Base-by-base conservation (phyloP, 2,113 vertebrate genomes). In the Leucopsar rothschildi region DNA sequence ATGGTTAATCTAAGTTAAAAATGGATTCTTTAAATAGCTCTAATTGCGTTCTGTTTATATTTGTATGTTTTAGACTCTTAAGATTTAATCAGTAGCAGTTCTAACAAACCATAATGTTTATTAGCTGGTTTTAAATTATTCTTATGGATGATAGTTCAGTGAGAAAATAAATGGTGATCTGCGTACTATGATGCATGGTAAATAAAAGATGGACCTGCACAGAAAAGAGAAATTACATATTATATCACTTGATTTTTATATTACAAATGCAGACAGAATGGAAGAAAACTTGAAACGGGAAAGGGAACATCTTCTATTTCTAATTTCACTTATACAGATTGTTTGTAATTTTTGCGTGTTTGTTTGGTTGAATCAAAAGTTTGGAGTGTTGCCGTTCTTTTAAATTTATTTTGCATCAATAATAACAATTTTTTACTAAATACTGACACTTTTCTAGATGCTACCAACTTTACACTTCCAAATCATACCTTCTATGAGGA, bases 1-100 rank as follows among this genome's bases (percentile, higher is more conserved):
- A 98, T 98, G 98, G 98, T 98, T 98, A 98, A 98, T 98, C 98
- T 98, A 98, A 97, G 98, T 98, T 98, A 98, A 98, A 98, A 98
- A 98, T 98, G 95, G 97, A 93, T 98, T 98, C 97, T 98, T 98
- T 98, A 98, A 98, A 98, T 98, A 98, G 98, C 97, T 97, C 98
- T 98, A 98, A 98, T 98, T 98, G 98, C 92, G 77, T 98, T 98
- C 98, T 97, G 97, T 98, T 98, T 98, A 98, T 98, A 97, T 98
- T 98, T 98, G 98, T 98, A 96, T 97, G 93, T 96, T 98, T 98
- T 97, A 98, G 98, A 98, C 97, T 98, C 98, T 98, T 98, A 98
- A 98, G 97, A 98, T 98, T 98, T 98, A 98, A 98, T 98, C 95
- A 83, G 95, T 97, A 97, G 96, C 97, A 97, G 90, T 98, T 98